Base-by-base conservation (phyloP, 1,140 invertebrate genomes). In the Drosophila seguyi region DNA sequence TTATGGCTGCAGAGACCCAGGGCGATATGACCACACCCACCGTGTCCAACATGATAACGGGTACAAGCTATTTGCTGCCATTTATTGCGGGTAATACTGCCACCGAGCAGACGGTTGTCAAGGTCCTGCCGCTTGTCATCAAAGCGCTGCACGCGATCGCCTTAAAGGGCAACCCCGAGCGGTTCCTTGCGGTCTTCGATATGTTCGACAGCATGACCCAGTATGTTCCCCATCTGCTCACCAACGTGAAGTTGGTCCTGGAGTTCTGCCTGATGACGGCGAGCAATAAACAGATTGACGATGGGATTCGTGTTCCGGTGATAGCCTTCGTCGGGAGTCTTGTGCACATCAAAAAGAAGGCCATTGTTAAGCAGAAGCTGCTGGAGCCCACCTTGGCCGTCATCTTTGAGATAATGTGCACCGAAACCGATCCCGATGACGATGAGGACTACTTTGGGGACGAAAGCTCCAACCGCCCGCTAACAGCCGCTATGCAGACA, bases 131-230 rank as follows among this genome's bases (percentile, higher is more conserved):
- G 5, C 92, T 93, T 38, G 92, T 96, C 16, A 93, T 97, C 22
- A 93, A 94, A 52, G 93, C 95, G 1, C 93, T 96, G 18, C 93
- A 93, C 58, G 92, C 93, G 13, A 93, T 96, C 61, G 87, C 94
- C 14, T 38, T 80, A 1, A 88, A 93, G 18, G 94, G 95, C 66
- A 94, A 96, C 84, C 94, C 94, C 6, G 94, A 94, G 50, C 94
- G 92, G 94, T 96, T 77, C 93, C 94, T 71, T 0, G 94, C 95
- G 67, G 94, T 95, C 4, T 94, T 97, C 72, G 96, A 97, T 83
- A 93, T 97, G 14, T 93, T 97, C 61, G 96, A 97, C 87, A 95
- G 95, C 73, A 92, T 97, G 50, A 94, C 95, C 38, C 96, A 97
- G 77, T 95, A 94, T 88, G 95, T 95, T 65, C 93, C 96, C 10